Evolutionary conservation across 2,797 vertebrate species (phyloP), one percentile per base, ranked within the genome.

Genomic region (Sparidentex hasta): DNA sequence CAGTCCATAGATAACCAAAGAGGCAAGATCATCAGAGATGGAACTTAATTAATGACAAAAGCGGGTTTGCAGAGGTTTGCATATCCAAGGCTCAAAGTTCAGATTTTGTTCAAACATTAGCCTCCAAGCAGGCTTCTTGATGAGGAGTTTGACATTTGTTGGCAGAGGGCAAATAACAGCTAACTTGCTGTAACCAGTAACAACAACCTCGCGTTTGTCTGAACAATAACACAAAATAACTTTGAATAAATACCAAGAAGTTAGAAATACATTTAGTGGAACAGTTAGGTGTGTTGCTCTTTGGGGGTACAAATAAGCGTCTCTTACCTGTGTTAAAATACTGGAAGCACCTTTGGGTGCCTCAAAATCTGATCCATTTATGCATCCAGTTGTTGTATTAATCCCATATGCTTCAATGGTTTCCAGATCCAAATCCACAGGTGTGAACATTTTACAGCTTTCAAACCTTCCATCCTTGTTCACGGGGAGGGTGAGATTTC

Each of bases 401-500:
- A 97, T 87, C 21, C 96, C 93, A 0, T 95, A 95, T 0, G 72
- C 74, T 77, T 94, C 16, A 73, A 98, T 96, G 5, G 87, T 90
- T 1, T 92, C 87, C 2, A 98, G 82, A 79, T 94, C 95, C 90
- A 90, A 83, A 12, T 91, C 73, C 44, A 95, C 94, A 4, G 96
- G 97, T 1, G 87, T 77, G 92, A 97, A 98, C 97, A 96, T 97
- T 58, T 57, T 12, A 87, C 98, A 98, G 86, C 92, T 93, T 62
- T 97, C 91, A 0, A 93, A 97, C 0, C 9, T 25, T 4, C 97
- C 97, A 0, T 91, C 58, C 0, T 50, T 1, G 0, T 90, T 91
- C 7, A 88, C 52, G 0, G 98, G 97, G 48, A 98, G 14, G 0
- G 96, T 97, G 72, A 98, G 90, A 65, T 95, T 94, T 85, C 84